A percentile compares a stretch with the other conserved stretches of the same genome.
These are phyloP conservation scores for Ptiloglossa arizonensis DNA, from an alignment of 1,140 invertebrate genomes.

Conservation along the genomic window DNA sequence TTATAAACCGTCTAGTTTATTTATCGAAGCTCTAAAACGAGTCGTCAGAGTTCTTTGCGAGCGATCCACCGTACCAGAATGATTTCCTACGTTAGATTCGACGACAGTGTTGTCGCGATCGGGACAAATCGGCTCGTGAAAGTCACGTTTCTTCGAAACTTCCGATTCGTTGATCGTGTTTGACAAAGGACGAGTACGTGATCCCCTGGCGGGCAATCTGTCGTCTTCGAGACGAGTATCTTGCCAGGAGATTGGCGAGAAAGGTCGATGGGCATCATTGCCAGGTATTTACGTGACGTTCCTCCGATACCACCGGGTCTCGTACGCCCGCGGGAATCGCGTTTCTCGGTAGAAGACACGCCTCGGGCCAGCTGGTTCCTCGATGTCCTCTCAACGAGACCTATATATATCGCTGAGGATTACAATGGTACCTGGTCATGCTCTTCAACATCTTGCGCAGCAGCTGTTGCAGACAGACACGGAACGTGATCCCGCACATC, in stretches of 20 bases:
- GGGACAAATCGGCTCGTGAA: neutral
- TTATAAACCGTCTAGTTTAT: too few species aligned
- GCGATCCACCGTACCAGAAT: too few species aligned
- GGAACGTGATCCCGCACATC: constrained; percentile 83
- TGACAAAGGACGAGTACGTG: neutral
- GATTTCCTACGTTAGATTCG: too few species aligned
- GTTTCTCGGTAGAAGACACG: too few species aligned
- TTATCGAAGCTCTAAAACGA: too few species aligned
- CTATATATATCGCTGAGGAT: constrained; percentile 74
- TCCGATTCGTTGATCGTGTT: neutral
- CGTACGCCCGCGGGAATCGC: neutral
- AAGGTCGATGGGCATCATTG: neutral
- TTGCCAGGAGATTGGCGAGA: neutral
- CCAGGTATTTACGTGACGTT: constrained; percentile 8
- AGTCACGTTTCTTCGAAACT: neutral
- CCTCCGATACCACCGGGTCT: too few species aligned
- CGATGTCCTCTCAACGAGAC: constrained; percentile 11
- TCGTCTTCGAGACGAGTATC: neutral
- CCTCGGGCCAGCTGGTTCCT: too few species aligned
- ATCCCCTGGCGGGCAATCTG: neutral
- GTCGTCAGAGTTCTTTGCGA: too few species aligned
- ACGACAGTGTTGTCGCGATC: neutral
- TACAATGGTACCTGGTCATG: constrained; percentile 78
- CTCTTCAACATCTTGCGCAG: constrained; percentile 79
- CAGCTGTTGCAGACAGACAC: constrained; percentile 82